phyloP scores from a whole-genome alignment of 2,888 invertebrate genomes.

The Mycogona germanica region DNA sequence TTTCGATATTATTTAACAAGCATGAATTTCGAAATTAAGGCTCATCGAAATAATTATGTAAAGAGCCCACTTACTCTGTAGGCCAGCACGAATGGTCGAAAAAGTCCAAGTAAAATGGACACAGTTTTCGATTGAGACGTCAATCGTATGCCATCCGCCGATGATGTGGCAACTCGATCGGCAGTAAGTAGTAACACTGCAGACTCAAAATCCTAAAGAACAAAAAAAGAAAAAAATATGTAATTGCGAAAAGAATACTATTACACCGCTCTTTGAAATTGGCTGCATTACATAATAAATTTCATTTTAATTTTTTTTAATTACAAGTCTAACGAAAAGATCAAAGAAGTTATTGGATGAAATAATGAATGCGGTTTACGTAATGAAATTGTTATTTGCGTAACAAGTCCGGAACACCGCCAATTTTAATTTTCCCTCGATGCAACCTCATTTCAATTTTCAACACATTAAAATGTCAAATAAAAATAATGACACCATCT shows the following conservation, averaged over 20 bases:
- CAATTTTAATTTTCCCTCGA: background rate
- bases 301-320: too few relatives aligned
- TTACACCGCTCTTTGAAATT: too few relatives aligned
- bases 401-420: background rate
- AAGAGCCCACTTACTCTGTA: slow-evolving; percentile 5
- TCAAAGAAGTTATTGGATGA: too few relatives aligned
- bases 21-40: background rate
- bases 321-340: too few relatives aligned
- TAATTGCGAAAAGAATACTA: too few relatives aligned
- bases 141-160: background rate
- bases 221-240: too few relatives aligned
- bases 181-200: background rate
- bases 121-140: background rate
- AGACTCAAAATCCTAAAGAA: too few relatives aligned
- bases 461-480: background rate
- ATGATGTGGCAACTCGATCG: background rate
- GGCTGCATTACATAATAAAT: too few relatives aligned
- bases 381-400: too few relatives aligned
- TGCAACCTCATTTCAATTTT: background rate
- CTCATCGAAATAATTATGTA: background rate
- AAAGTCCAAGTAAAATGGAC: background rate
- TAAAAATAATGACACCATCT: background rate
- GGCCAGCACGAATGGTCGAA: slow-evolving; percentile 1
- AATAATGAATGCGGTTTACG: too few relatives aligned
- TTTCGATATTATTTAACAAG: too few relatives aligned